phyloP scores from a whole-genome alignment of 2,113 vertebrate genomes.

The Chascanopsetta lugubris region DNA sequence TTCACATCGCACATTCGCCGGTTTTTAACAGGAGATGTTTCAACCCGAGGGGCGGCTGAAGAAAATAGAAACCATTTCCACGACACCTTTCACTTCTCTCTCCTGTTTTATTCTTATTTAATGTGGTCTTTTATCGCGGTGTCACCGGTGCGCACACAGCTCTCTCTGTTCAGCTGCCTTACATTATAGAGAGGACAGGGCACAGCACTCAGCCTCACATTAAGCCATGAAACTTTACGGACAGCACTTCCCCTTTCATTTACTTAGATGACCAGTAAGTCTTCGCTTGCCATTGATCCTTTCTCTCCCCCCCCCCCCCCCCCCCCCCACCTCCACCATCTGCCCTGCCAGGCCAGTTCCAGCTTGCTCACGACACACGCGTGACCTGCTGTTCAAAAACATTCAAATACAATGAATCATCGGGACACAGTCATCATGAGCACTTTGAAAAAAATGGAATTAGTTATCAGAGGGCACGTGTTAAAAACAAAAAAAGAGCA shows the following conservation, averaged over 20 bases:
- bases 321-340: too few relatives aligned
- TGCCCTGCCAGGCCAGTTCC: conserved; percentile 31
- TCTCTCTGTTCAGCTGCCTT: conserved; percentile 38
- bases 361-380: not conserved
- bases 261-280: conserved; percentile 34
- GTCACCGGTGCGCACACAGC: conserved; percentile 19
- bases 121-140: conserved; percentile 29
- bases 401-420: conserved; percentile 28
- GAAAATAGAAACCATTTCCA: conserved; percentile 14
- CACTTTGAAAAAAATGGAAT: conserved; percentile 17
- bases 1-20: conserved; percentile 24
- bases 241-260: conserved; percentile 59
- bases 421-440: not conserved
- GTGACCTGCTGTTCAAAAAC: conserved; percentile 4
- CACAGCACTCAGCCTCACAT: conserved; percentile 42
- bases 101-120: conserved; percentile 24
- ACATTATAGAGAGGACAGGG: conserved; percentile 11
- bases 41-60: conserved; percentile 2
- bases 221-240: conserved; percentile 51
- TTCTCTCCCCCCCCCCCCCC: too few relatives aligned
- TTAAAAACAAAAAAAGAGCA: too few relatives aligned
- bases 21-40: conserved; percentile 13
- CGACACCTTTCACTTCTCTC: conserved; percentile 13
- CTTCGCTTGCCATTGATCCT: conserved; percentile 21
- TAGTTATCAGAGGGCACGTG: too few relatives aligned